Evolutionary conservation across 2,797 vertebrate species (phyloP).

Genomic region (Trichosurus vulpecula): DNA sequence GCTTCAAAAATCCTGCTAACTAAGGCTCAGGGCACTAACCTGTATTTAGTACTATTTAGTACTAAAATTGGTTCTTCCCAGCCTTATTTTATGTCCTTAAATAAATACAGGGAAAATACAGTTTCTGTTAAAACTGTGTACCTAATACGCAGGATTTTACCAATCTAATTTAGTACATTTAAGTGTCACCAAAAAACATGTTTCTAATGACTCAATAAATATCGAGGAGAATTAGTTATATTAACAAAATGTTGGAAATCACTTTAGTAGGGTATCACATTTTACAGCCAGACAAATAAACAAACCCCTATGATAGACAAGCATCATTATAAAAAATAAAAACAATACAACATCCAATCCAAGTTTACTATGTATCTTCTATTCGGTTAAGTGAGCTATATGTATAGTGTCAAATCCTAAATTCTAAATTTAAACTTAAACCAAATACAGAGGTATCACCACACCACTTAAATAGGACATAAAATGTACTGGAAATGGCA

Average conservation of each 20-base stretch:
- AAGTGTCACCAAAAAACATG: no score
- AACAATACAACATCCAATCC: neutral
- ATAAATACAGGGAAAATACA: neutral
- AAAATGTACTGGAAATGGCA: constrained; percentile 16
- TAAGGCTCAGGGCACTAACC: neutral
- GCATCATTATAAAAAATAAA: neutral
- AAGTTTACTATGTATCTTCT: neutral
- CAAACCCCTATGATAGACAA: neutral
- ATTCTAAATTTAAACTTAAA: neutral
- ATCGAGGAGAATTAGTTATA: accelerated
- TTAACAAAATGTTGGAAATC: neutral
- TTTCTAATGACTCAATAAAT: neutral
- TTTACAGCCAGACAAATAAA: neutral
- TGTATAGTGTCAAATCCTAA: neutral
- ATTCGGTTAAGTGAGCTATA: neutral
- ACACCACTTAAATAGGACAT: neutral
- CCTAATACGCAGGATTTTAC: neutral
- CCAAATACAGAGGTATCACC: neutral
- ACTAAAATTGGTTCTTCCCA: neutral
- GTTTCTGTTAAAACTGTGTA: neutral
- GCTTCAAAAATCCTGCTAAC: neutral
- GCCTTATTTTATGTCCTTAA: neutral
- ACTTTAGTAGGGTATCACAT: neutral
- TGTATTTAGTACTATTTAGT: neutral
- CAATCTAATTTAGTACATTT: accelerated